Base-by-base conservation (phyloP, 30 jellyfish, hydroid and myxozoan genomes). In the Phacellophora camtschatica region DNA sequence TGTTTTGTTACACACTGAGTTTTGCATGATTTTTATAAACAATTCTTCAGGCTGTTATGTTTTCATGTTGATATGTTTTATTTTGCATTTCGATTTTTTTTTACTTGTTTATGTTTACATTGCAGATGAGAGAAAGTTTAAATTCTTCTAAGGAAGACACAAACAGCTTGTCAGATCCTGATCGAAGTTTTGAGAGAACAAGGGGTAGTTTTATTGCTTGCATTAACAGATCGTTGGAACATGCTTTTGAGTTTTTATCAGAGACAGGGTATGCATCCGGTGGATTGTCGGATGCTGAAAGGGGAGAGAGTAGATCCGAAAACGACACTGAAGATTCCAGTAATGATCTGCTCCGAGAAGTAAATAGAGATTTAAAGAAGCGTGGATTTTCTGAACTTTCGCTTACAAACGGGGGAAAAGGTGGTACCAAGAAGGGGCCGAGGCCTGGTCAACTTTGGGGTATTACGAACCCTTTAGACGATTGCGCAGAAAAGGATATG, bases 241-340 rank as follows among this genome's bases (percentile, higher is more conserved):
- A 77, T 41, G 90, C 90, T 41, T 77, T 77, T 37, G 90, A 77
- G 64, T 77, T 77, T 63, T 30, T 77, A 19, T 77, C 90, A 0
- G 90, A 77, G 46, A 77, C 90, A 10, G 90, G 90, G 0, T 77
- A 77, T 59, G 90, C 90, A 3, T 77, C 90, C 0, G 90, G 82
- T 24, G 90, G 90, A 3, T 31, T 35, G 48, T 77, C 90, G 0
- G 90, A 77, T 45, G 90, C 82, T 1, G 90, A 77, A 12, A 51
- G 81, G 18, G 81, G 62, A 30, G 90, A 77, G 16, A 63, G 90
- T 69, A 53, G 90, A 15, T 59, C 68, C 8, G 77, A 62, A 1
- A 67, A 77, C 43, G 82, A 61, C 19, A 29, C 56, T 18, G 25
- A 42, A 18, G 61, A 15, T 15, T 63, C 35, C 71, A 75, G 18